phyloP scores from a whole-genome alignment of 2,113 vertebrate species.

The Raphicerus campestris region DNA sequence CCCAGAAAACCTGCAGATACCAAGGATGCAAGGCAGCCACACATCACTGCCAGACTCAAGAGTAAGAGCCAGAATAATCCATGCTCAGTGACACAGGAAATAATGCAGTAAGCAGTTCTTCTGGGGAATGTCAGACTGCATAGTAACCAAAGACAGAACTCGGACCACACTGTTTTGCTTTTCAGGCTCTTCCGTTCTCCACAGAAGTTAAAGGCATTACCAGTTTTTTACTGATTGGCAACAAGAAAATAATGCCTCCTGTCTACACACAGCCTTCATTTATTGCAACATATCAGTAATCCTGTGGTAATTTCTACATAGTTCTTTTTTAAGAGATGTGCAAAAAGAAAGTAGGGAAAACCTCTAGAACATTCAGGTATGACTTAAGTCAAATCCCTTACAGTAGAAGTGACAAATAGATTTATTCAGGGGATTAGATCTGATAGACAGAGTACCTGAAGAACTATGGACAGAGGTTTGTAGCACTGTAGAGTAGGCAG shows the following conservation, averaged over 20 bases:
- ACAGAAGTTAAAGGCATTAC: neutral
- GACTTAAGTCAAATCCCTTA: neutral
- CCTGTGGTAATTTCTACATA: neutral
- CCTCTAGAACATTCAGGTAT: neutral
- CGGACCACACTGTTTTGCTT: neutral
- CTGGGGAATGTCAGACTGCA: neutral
- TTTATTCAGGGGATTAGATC: neutral
- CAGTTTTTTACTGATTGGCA: neutral
- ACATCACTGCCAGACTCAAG: neutral
- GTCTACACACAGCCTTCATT: neutral
- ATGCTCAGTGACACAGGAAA: neutral
- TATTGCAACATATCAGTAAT: neutral
- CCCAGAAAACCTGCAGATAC: neutral
- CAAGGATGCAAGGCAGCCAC: neutral
- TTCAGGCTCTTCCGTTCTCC: neutral
- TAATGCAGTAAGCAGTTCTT: neutral
- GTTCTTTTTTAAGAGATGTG: neutral
- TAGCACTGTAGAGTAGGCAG: neutral
- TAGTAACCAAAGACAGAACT: neutral
- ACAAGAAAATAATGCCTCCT: neutral
- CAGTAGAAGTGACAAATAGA: neutral
- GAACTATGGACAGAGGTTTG: neutral
- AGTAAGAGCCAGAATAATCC: neutral
- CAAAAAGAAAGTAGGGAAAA: neutral
- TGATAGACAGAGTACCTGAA: neutral